phyloP scores from a whole-genome alignment of 2,113 vertebrate genomes.

The Xenopus tropicalis region DNA sequence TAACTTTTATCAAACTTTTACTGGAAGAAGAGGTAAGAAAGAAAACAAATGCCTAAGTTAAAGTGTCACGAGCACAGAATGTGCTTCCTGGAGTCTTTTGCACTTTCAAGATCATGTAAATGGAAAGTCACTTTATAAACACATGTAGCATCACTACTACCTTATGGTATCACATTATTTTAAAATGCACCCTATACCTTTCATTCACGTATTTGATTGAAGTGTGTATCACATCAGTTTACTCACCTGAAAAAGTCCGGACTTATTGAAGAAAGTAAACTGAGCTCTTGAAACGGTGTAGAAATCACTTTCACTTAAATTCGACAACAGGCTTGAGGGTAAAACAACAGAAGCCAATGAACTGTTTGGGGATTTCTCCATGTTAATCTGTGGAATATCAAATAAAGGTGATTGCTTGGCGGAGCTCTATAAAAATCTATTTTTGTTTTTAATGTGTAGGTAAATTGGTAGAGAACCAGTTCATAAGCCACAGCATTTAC shows the following conservation, averaged over 20 bases:
- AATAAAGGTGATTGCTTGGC: background rate
- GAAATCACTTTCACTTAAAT: slow-evolving; percentile 64
- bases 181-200: too few species aligned
- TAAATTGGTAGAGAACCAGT: too few species aligned
- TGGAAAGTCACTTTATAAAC: too few species aligned
- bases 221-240: background rate
- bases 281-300: slow-evolving; percentile 77
- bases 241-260: slow-evolving; percentile 82
- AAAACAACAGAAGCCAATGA: slow-evolving; percentile 78
- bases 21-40: slow-evolving; percentile 14
- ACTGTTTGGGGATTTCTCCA: slow-evolving; percentile 65
- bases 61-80: too few species aligned
- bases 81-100: too few species aligned
- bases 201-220: too few species aligned
- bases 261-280: slow-evolving; percentile 93
- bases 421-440: too few species aligned
- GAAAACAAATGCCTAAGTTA: slow-evolving; percentile 35
- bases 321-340: slow-evolving; percentile 76
- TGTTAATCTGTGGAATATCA: slow-evolving; percentile 71
- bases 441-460: too few species aligned
- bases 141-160: too few species aligned
- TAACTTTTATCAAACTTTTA: slow-evolving; percentile 41
- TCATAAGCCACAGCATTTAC: too few species aligned
- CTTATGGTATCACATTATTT: too few species aligned
- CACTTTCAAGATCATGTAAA: too few species aligned